A percentile compares a stretch with the other conserved stretches of the same genome.
Conservation (phyloP, 2,888 invertebrate species). For the Papilio gigon region DNA sequence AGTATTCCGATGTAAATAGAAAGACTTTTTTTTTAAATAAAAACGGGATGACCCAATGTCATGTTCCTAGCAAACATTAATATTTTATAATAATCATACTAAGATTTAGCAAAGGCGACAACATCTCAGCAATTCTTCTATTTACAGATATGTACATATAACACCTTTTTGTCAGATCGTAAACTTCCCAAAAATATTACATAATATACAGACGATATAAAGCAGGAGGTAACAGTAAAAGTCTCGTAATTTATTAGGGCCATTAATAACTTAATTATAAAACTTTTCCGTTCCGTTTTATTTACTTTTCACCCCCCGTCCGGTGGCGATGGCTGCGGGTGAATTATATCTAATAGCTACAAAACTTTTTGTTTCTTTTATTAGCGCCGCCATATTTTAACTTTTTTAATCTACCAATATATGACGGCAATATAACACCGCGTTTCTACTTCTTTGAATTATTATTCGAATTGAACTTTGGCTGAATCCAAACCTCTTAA, state of each 20-base stretch:
- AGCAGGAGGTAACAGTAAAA: slow-evolving; percentile 40
- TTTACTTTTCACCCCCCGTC: slow-evolving; percentile 41
- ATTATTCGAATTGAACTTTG: background rate
- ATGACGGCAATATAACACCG: background rate
- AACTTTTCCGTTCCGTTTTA: slow-evolving; percentile 42
- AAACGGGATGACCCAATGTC: no score
- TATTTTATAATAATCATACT: no score
- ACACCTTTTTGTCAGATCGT: background rate
- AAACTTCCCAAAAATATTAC: slow-evolving; percentile 19
- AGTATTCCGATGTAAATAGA: no score
- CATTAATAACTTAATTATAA: slow-evolving; percentile 43
- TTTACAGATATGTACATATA: background rate
- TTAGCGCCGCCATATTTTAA: slow-evolving; percentile 36
- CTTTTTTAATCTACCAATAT: slow-evolving; percentile 32
- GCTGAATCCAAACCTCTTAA: background rate
- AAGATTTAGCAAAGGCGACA: no score
- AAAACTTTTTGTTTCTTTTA: slow-evolving; percentile 40
- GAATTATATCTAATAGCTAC: slow-evolving; percentile 40
- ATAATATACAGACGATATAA: slow-evolving; percentile 33
- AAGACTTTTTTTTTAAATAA: no score
- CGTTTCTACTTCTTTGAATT: background rate
- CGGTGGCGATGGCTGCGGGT: slow-evolving; percentile 39
- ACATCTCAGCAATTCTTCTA: no score
- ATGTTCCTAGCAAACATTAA: no score
- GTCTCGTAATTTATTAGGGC: slow-evolving; percentile 40